phyloP scores from a whole-genome alignment of 2,797 vertebrate species.

The Sphenodon punctatus region DNA sequence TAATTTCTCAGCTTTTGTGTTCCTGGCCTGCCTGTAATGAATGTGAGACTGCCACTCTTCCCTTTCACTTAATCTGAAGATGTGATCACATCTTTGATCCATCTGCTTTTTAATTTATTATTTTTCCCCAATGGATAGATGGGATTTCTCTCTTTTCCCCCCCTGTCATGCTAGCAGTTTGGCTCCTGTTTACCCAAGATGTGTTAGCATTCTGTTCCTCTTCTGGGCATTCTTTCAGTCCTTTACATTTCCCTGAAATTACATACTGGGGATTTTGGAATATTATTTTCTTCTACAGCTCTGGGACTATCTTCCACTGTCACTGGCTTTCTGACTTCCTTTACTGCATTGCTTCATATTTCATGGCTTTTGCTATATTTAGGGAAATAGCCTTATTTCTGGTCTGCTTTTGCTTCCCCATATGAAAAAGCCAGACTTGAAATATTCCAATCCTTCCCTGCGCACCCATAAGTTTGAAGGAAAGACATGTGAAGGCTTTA shows the following conservation, averaged over 20 bases:
- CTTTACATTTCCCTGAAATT: slow-evolving; percentile 59
- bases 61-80: slow-evolving; percentile 56
- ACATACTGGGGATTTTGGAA: slow-evolving; percentile 52
- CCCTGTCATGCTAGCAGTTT: slow-evolving; percentile 43
- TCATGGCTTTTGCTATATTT: slow-evolving; percentile 28
- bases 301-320: slow-evolving; percentile 49
- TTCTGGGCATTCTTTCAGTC: slow-evolving; percentile 31
- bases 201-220: slow-evolving; percentile 57
- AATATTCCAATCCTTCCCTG: fast-evolving
- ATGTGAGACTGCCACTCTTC: slow-evolving; percentile 21
- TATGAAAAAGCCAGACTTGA: not conserved
- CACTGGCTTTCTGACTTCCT: slow-evolving; percentile 52
- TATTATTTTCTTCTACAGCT: slow-evolving; percentile 55
- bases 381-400: slow-evolving; percentile 23
- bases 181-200: slow-evolving; percentile 62
- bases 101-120: slow-evolving; percentile 64
- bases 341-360: slow-evolving; percentile 31
- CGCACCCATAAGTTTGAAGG: not conserved
- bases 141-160: slow-evolving; percentile 18
- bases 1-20: slow-evolving; percentile 63
- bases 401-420: not conserved
- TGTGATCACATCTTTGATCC: slow-evolving; percentile 50
- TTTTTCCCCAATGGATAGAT: slow-evolving; percentile 27
- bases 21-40: slow-evolving; percentile 38
- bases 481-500: not conserved